phyloP scores from a whole-genome alignment of 1,140 invertebrate species.

The Cydia amplana region DNA sequence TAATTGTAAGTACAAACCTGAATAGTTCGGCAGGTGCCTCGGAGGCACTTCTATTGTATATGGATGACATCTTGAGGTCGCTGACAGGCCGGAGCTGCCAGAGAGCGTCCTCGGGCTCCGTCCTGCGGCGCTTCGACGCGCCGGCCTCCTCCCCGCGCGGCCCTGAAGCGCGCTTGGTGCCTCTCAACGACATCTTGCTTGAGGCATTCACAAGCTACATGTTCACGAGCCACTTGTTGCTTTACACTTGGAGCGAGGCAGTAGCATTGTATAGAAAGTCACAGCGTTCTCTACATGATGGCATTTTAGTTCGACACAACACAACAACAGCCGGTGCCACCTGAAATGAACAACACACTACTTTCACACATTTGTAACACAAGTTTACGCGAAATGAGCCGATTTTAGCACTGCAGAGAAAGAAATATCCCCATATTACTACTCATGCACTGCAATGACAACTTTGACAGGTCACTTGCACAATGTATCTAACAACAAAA shows the following conservation, averaged over 20 bases:
- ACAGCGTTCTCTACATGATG: conserved; percentile 75
- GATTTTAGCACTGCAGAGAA: not conserved
- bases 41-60: conserved; percentile 93
- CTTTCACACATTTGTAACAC: conserved; percentile 35
- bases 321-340: conserved; percentile 51
- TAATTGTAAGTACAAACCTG: conserved; percentile 74
- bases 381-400: conserved; percentile 30
- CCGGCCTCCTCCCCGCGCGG: conserved; percentile 82
- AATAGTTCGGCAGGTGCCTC: conserved; percentile 94
- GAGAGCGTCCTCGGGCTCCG: conserved; percentile 84
- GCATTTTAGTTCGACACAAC: conserved; percentile 58
- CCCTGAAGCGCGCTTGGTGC: conserved; percentile 73
- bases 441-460: conserved; percentile 15
- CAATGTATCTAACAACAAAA: conserved; percentile 29
- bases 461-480: conserved; percentile 22
- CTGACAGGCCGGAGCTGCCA: conserved; percentile 91
- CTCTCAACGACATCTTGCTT: conserved; percentile 71
- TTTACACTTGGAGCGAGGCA: conserved; percentile 76
- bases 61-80: conserved; percentile 92
- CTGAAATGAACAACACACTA: conserved; percentile 51
- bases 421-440: not conserved
- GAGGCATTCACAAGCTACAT: conserved; percentile 69
- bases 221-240: conserved; percentile 67
- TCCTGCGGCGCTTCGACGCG: conserved; percentile 84
- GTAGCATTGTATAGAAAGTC: conserved; percentile 76